phyloP scores from a whole-genome alignment of 2,888 invertebrate genomes.

The Diaperis boleti region DNA sequence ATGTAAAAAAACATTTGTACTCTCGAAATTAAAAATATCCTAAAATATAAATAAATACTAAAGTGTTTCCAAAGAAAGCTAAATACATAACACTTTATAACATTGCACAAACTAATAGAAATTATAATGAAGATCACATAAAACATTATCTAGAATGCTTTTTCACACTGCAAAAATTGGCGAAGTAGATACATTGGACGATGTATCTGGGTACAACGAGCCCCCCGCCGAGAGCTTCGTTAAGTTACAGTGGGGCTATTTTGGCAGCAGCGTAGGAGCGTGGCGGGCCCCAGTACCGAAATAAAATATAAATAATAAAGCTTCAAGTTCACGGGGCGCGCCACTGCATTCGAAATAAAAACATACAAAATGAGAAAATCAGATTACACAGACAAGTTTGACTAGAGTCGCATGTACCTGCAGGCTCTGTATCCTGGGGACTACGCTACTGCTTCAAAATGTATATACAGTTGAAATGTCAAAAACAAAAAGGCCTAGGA shows the following conservation, averaged over 20 bases:
- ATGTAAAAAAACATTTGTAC: constrained; percentile 41
- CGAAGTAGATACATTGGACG: constrained; percentile 33
- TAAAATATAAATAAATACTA: constrained; percentile 37
- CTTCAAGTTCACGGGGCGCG: neutral
- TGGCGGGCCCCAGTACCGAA: constrained; percentile 9
- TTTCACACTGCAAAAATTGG: constrained; percentile 44
- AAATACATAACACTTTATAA: constrained; percentile 40
- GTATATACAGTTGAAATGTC: constrained; percentile 41
- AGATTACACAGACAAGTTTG: constrained; percentile 22
- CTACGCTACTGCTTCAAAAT: constrained; percentile 38
- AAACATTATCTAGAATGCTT: constrained; percentile 55
- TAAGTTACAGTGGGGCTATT: constrained; percentile 24
- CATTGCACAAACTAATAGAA: constrained; percentile 43
- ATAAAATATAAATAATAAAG: constrained; percentile 19
- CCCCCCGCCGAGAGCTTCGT: neutral
- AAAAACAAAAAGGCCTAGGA: constrained; percentile 39
- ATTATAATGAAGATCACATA: constrained; percentile 46
- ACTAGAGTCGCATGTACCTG: constrained; percentile 42
- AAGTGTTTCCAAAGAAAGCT: constrained; percentile 33
- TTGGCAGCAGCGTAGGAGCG: constrained; percentile 36
- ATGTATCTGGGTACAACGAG: constrained; percentile 3
- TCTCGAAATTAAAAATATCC: constrained; percentile 37
- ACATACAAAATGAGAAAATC: constrained; percentile 2
- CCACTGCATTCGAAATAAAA: constrained; percentile 16
- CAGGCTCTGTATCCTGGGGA: constrained; percentile 31